phyloP scores from a whole-genome alignment of 2,113 vertebrate species.

The Ancistrus triradiatus region DNA sequence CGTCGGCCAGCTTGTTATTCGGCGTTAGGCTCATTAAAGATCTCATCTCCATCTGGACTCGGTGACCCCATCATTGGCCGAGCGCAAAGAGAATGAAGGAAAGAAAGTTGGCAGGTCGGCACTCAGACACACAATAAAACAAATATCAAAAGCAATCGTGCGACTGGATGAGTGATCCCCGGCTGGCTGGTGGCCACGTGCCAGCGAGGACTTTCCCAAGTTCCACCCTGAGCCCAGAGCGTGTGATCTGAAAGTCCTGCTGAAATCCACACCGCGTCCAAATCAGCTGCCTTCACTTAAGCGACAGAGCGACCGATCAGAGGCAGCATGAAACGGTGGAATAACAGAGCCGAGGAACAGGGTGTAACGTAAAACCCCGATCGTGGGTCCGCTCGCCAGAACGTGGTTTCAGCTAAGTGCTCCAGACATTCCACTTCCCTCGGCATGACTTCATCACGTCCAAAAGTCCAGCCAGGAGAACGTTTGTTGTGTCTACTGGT shows the following conservation, averaged over 20 bases:
- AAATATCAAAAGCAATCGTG: not conserved
- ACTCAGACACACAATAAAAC: not conserved
- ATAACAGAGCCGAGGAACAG: constrained; percentile 8
- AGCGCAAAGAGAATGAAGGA: not conserved
- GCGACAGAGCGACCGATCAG: constrained; percentile 6
- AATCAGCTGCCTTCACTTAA: constrained; percentile 67
- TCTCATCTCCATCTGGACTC: constrained; percentile 12
- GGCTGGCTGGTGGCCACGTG: constrained; percentile 38
- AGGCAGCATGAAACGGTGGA: not conserved
- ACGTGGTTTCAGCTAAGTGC: not conserved
- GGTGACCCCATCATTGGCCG: not conserved
- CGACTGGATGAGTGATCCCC: not conserved
- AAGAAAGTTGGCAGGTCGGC: not conserved
- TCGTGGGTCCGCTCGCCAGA: not conserved
- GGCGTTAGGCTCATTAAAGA: constrained; percentile 8
- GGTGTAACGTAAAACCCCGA: not conserved
- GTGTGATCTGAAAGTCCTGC: constrained; percentile 57
- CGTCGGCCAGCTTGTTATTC: not conserved
- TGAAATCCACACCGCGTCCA: constrained; percentile 66
- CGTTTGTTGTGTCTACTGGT: not conserved
- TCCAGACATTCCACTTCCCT: constrained; percentile 9
- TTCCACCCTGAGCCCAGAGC: constrained; percentile 59
- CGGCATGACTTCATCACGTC: constrained; percentile 9
- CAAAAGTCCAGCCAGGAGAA: not conserved
- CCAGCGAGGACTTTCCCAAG: constrained; percentile 56